Base-by-base conservation (phyloP, 2,797 vertebrate species). In the Karalla daura region DNA sequence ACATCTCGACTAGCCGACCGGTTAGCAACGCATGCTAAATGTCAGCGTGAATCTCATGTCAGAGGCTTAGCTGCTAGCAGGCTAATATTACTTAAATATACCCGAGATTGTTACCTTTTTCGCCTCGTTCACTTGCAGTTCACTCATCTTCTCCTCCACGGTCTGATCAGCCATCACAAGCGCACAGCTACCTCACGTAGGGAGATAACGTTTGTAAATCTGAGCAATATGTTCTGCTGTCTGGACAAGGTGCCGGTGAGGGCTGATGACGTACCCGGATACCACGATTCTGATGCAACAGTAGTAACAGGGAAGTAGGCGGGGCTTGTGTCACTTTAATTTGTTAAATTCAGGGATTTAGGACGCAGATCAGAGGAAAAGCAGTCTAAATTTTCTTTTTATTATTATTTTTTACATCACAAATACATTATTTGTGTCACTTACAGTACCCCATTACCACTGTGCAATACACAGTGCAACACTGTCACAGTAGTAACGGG, bases 141-240 rank as follows among this genome's bases (percentile, higher is more conserved):
- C 79, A 45, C 88, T 91, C 86, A 95, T 88, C 64, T 93, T 90
- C 39, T 91, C 87, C 40, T 65, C 80, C 13, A 94, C 77, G 20
- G 62, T 39, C 14, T 90, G 84, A 10, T 89, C 91, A 14, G 91
- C 76, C 93, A 94, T 94, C 35, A 32, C 35, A 54, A 33, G 1
- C 2, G 21, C 14, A 56, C 35, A 20, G 32, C 18, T 40, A 30
- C 8, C n/a, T 23, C 12, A 30, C 18, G 63, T 44, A 37, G 0
- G 25, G 35, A 37, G 50, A 45, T 10, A 67, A 74, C 30, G 73
- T 76, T 0, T 1, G 0, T 1, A 20, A 55, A n/a, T 49, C 4
- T 20, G 35, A n/a, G 15, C 4, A 15, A 1, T 51, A 4, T 21
- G 7, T 23, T n/a, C 20, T 5, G 17, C 1, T 0, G 7, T 13